Evolutionary conservation across 2,888 invertebrate species (phyloP).

Genomic region (Ganaspis brasiliensis): DNA sequence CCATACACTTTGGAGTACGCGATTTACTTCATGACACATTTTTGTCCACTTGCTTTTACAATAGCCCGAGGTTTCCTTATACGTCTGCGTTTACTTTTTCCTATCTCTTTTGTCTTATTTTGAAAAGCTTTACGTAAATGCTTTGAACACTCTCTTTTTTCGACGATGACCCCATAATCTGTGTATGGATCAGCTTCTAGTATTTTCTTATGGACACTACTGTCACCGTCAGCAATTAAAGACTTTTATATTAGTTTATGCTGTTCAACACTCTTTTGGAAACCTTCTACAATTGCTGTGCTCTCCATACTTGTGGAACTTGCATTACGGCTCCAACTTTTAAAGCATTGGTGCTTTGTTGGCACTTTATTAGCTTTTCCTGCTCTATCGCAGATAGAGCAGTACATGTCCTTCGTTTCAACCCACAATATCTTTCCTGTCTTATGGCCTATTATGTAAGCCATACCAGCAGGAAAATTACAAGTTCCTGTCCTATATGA

Average conservation of each 20-base stretch:
- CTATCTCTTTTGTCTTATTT: no score
- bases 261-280: no score
- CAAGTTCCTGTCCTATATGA: no score
- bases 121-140: no score
- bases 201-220: neutral
- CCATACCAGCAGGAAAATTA: no score
- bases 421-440: slow-evolving; percentile 53
- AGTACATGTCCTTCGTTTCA: slow-evolving; percentile 68
- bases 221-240: slow-evolving; percentile 53
- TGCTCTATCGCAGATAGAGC: slow-evolving; percentile 53
- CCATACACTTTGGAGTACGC: neutral
- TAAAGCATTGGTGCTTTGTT: slow-evolving; percentile 49
- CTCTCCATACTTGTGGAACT: slow-evolving; percentile 45
- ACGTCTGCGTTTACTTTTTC: no score
- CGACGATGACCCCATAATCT: no score
- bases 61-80: no score
- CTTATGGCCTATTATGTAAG: neutral
- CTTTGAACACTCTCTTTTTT: no score
- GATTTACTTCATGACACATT: neutral
- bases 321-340: slow-evolving; percentile 62
- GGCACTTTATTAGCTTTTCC: neutral
- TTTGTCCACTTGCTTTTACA: neutral
- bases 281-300: slow-evolving; percentile 45
- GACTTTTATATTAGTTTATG: slow-evolving; percentile 51
- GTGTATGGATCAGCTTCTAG: no score